Evolutionary conservation across 2,888 invertebrate species (phyloP), one percentile per base, ranked within the genome.

Genomic region (Acleris holmiana): DNA sequence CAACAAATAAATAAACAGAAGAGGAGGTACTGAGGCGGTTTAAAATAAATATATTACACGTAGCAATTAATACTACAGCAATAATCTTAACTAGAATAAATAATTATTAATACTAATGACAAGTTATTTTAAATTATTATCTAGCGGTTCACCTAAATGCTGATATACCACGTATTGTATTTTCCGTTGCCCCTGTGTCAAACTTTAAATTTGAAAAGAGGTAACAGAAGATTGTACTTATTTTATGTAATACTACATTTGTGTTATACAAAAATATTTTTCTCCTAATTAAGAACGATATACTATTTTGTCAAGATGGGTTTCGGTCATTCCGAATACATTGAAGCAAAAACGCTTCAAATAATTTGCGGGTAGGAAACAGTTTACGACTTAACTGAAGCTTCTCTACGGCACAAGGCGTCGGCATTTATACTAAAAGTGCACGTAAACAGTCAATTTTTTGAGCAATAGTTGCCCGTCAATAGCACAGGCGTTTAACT

Each of bases 1-100:
- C 67, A 73, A 75, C 73, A 69, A 77, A 77, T 69, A 73, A 76
- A 77, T 82, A 78, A 82, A 80, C 75, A 83, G 85, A 84, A 82
- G 88, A 87, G 83, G 89, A 91, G 91, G 92, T 92, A 91, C 89
- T 92, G 86, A 89, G 91, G 92, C 91, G 89, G 89, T 86, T 83
- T 88, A 83, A 80, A 86, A 77, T 83, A 85, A 83, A 85, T 86
- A 87, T 86, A 84, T 83, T 85, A 86, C 79, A 80, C 77, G 80
- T 85, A 87, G 82, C 77, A 80, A 83, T 87, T 84, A 90, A 86
- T 88, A 89, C 76, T 81, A 75, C 73, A 74, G 81, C 71, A 78
- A 65, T 60, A 65, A 58, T 76, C 88, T 87, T 86, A 88, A 79
- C 80, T 89, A 90, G 78, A 89, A 91, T 89, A 90, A 92, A 92